Evolutionary conservation across 2,888 invertebrate genomes (phyloP), one percentile per base, ranked within the genome.

Genomic region (Smittia aterrima): DNA sequence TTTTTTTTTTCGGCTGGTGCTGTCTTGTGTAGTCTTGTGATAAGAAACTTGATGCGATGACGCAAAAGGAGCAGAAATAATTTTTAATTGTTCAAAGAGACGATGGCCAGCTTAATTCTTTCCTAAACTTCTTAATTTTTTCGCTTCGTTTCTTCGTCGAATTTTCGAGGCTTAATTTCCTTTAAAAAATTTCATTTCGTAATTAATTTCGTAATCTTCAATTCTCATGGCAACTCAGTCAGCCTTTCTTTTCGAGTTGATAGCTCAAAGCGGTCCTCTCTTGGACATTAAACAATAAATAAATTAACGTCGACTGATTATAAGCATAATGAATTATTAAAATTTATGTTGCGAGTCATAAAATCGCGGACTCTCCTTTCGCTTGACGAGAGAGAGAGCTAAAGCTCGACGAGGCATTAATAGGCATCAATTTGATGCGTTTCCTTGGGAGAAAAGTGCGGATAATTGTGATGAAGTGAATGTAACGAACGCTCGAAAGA

Each of bases 291-390:
- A 70, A 70, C 54, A 70, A 70, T 54, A 54, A 70, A 70, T 70
- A 53, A 70, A 70, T 70, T 70, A 70, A 70, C 53, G 68, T 68
- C 47, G 38, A 20, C 68, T 68, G 68, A 68, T 68, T 68, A 68
- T 41, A 38, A 68, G 47, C 41, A 68, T 68, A 41, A 68, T 68
- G n/a, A n/a, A n/a, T 68, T 68, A 68, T 68, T 68, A 68, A 68
- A 66, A 68, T 68, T 68, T 68, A 68, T 68, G 68, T 68, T 41
- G 24, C 27, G 9, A 70, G 47, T 20, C 22, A 67, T 67, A 67
- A 67, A 66, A 67, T 11, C 66, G 38, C 18, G 24, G 32, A 16
- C 66, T 27, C 40, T 18, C 66, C 13, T 11, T 64, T n/a, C 13
- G 41, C 16, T 41, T 41, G 0, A n/a, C n/a, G n/a, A n/a, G n/a